Conservation (phyloP, 2,113 vertebrate genomes). For the Hassar affinis region DNA sequence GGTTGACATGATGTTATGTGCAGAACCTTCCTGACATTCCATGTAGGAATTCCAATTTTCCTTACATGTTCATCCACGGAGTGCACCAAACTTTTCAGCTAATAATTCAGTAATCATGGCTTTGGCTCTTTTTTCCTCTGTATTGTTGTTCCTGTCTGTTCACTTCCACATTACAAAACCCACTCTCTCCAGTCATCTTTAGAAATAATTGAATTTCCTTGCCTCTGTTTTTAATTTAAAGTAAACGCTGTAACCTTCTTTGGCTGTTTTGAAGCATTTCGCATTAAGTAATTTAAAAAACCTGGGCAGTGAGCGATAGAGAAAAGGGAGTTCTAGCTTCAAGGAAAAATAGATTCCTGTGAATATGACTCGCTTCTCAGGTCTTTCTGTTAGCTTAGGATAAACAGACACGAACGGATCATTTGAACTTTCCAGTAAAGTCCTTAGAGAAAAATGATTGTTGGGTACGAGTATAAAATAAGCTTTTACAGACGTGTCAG, state of each 20-base stretch:
- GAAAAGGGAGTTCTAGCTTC: background rate
- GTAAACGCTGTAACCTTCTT: background rate
- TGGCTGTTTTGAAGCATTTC: slow-evolving; percentile 19
- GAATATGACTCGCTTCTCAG: background rate
- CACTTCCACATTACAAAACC: background rate
- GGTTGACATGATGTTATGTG: background rate
- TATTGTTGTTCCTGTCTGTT: background rate
- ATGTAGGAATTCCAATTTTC: no score
- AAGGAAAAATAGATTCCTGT: background rate
- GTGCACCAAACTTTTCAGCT: no score
- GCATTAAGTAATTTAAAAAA: slow-evolving; percentile 33
- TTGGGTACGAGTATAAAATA: slow-evolving; percentile 27
- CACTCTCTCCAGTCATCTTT: background rate
- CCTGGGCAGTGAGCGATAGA: background rate
- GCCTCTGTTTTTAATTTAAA: slow-evolving; percentile 32
- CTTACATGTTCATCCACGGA: no score
- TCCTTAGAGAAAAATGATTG: background rate
- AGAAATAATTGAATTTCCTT: slow-evolving; percentile 36
- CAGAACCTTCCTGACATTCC: background rate
- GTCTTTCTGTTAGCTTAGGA: background rate
- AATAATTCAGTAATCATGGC: background rate
- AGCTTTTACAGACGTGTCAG: slow-evolving; percentile 54
- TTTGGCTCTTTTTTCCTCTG: background rate
- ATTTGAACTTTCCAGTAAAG: background rate
- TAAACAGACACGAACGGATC: background rate